A percentile compares a stretch with the other conserved stretches of the same genome.
These are phyloP conservation scores for Nanger granti DNA, from an alignment of 2,113 vertebrate species.

Conservation along the genomic window DNA sequence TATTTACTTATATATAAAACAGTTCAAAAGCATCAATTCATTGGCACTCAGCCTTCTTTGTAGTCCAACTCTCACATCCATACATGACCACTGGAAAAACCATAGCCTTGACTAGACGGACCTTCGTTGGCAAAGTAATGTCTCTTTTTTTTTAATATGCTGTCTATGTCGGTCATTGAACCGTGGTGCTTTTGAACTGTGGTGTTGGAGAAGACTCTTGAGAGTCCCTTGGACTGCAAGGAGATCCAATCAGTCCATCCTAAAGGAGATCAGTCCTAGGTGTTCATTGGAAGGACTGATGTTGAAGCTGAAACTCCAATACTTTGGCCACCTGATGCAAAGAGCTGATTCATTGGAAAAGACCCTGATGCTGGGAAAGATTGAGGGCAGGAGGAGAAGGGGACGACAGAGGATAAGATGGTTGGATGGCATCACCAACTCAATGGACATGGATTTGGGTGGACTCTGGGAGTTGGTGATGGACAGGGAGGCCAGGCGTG, in stretches of 20 bases:
- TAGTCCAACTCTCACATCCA: not conserved
- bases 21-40: not conserved
- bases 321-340: accelerated
- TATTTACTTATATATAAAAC: not conserved
- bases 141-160: not conserved
- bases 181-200: not conserved
- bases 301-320: not conserved
- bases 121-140: not conserved
- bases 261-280: not conserved
- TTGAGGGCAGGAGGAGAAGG: not conserved
- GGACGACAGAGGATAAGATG: not conserved
- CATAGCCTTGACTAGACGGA: not conserved
- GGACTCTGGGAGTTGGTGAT: not conserved
- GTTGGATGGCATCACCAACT: not conserved
- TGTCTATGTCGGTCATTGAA: not conserved
- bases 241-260: not conserved
- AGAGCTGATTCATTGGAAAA: not conserved
- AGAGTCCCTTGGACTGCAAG: not conserved
- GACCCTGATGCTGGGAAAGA: not conserved
- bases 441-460: not conserved
- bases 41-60: accelerated
- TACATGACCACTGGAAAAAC: not conserved
- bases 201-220: not conserved
- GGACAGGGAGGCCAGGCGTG: accelerated
- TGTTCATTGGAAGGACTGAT: not conserved